A percentile compares a stretch with the other conserved stretches of the same genome.
Evolutionary conservation across 2,888 invertebrate species (phyloP).

Genomic region (Drosophila meridiana): DNA sequence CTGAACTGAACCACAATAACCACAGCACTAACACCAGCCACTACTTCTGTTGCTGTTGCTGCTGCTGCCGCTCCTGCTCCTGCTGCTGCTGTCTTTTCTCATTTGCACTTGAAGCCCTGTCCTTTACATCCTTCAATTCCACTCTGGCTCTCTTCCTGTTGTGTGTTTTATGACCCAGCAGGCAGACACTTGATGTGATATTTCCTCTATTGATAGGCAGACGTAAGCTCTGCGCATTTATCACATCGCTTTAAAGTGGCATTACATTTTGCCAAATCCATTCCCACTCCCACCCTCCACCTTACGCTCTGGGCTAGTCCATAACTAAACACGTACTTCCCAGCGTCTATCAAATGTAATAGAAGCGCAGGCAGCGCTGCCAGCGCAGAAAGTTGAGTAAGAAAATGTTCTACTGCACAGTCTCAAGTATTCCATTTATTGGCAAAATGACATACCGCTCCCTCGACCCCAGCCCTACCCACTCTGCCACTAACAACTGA

Average conservation of each 20-base stretch:
- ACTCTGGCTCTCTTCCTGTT: constrained; percentile 26
- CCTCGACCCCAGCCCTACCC: background rate
- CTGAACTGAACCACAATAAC: constrained; percentile 1
- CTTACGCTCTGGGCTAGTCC: constrained; percentile 16
- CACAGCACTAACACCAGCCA: background rate
- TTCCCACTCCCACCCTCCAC: constrained; percentile 1
- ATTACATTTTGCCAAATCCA: constrained; percentile 35
- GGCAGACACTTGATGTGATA: constrained; percentile 59
- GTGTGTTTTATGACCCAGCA: constrained; percentile 59
- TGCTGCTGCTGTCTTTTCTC: constrained; percentile 61
- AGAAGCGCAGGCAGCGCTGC: constrained; percentile 25
- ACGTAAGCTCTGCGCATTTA: constrained; percentile 41
- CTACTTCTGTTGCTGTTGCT: background rate
- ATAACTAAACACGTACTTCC: constrained; percentile 64
- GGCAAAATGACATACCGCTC: constrained; percentile 49
- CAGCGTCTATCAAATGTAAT: constrained; percentile 65
- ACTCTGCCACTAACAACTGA: constrained; percentile 37
- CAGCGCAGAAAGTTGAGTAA: constrained; percentile 20
- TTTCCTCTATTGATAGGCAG: constrained; percentile 61
- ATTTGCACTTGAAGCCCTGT: constrained; percentile 65
- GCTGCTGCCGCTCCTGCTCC: background rate
- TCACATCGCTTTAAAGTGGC: constrained; percentile 47
- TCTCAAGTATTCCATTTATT: constrained; percentile 50
- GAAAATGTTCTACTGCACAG: constrained; percentile 32
- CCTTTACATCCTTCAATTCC: constrained; percentile 28